These are phyloP conservation scores for Gnathonemus longibarbis DNA, from an alignment of 2,113 vertebrate species.

Conservation along the genomic window DNA sequence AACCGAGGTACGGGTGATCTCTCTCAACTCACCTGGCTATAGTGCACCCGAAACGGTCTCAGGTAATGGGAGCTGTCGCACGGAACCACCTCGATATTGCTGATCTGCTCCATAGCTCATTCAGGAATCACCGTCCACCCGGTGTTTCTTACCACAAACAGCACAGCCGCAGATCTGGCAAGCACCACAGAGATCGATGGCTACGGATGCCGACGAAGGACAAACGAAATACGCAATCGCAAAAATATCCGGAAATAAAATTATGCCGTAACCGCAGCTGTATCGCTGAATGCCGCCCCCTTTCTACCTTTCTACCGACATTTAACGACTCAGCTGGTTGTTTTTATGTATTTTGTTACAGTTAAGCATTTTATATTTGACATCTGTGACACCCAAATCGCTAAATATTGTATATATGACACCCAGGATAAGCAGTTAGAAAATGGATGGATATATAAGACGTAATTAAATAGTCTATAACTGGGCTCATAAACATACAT, in stretches of 20 bases:
- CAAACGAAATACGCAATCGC: conserved; percentile 20
- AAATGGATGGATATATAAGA: background rate
- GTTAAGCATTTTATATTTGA: background rate
- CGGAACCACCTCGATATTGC: conserved; percentile 63
- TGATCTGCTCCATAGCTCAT: conserved; percentile 66
- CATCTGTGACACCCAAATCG: background rate
- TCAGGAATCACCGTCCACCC: conserved; percentile 35
- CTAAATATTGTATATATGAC: background rate
- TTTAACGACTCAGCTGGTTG: background rate
- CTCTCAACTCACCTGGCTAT: conserved; percentile 70
- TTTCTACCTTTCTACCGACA: background rate
- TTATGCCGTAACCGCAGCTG: background rate
- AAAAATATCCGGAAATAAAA: background rate
- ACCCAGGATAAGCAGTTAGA: background rate
- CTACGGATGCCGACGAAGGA: conserved; percentile 58
- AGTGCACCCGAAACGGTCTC: conserved; percentile 71
- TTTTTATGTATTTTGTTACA: background rate
- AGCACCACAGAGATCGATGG: conserved; percentile 39
- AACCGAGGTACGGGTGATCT: conserved; percentile 19
- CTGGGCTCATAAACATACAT: background rate
- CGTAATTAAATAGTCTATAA: background rate
- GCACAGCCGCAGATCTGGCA: conserved; percentile 34
- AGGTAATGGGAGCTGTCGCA: conserved; percentile 71
- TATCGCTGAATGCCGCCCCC: background rate
- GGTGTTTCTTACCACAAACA: conserved; percentile 49